A percentile compares a stretch with the other conserved stretches of the same genome.
Evolutionary conservation across 2,888 invertebrate species (phyloP).

Genomic region (Mesorhabditis belari): DNA sequence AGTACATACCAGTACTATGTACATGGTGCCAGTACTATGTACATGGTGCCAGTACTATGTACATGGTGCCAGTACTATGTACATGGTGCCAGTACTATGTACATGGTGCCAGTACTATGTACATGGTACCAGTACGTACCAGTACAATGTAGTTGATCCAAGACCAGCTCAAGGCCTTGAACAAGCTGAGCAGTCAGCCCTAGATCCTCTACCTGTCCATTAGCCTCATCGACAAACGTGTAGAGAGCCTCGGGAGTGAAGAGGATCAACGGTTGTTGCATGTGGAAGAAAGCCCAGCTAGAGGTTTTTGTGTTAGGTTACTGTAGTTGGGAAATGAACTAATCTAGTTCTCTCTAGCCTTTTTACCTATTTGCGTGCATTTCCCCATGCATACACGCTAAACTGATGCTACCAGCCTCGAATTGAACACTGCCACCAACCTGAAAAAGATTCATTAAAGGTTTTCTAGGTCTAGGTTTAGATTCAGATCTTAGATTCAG

Average conservation of each 20-base stretch:
- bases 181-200: background rate
- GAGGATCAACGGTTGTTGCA: slow-evolving; percentile 29
- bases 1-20: too few species aligned
- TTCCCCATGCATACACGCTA: slow-evolving; percentile 50
- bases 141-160: too few species aligned
- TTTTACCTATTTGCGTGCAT: slow-evolving; percentile 35
- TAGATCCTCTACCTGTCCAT: background rate
- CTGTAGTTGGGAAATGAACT: too few species aligned
- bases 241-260: slow-evolving; percentile 27
- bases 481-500: too few species aligned
- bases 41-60: too few species aligned
- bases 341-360: background rate
- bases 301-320: background rate
- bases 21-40: too few species aligned
- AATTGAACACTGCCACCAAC: slow-evolving; percentile 40
- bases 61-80: too few species aligned
- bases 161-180: too few species aligned
- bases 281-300: slow-evolving; percentile 49
- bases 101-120: too few species aligned
- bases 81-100: too few species aligned
- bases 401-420: slow-evolving; percentile 31
- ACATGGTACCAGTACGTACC: too few species aligned
- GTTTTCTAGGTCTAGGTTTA: background rate
- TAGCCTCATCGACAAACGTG: slow-evolving; percentile 6
- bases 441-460: background rate